Percentiles rank a stretch among this genome's conserved stretches.
Conservation (phyloP, 2,888 invertebrate species). For the Seira musarum region DNA sequence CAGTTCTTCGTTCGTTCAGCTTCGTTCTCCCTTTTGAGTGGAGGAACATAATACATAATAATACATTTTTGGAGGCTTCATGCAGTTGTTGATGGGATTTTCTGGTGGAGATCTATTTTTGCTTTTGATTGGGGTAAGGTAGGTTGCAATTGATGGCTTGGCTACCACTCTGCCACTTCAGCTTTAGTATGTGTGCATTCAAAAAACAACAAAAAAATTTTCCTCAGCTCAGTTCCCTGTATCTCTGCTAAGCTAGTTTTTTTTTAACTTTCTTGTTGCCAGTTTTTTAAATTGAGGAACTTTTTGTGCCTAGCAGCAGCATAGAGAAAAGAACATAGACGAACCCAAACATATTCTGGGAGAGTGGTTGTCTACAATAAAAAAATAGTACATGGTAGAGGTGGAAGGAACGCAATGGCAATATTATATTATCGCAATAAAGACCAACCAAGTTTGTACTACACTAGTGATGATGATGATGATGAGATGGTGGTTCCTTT, state of each 20-base stretch:
- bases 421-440: conserved; percentile 9
- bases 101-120: conserved; percentile 53
- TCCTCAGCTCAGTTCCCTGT: too few species aligned
- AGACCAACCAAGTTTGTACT: conserved; percentile 20
- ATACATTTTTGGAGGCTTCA: not conserved
- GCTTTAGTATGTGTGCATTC: conserved; percentile 22
- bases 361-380: not conserved
- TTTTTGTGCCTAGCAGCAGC: conserved; percentile 44
- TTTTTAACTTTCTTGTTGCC: conserved; percentile 19
- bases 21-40: not conserved
- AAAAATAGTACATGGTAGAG: conserved; percentile 6
- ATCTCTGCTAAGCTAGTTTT: conserved; percentile 4
- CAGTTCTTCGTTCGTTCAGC: conserved; percentile 30
- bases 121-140: conserved; percentile 53
- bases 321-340: conserved; percentile 8
- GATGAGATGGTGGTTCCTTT: conserved; percentile 46
- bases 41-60: not conserved
- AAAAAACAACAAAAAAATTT: conserved; percentile 1
- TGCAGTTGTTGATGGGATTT: conserved; percentile 35
- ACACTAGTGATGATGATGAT: too few species aligned
- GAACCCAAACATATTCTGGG: not conserved
- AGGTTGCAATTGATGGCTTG: conserved; percentile 41
- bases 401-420: conserved; percentile 6
- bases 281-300: conserved; percentile 44
- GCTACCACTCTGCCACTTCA: not conserved